A percentile compares a stretch with the other conserved stretches of the same genome.
Conservation (phyloP, 2,113 vertebrate species). For the Cebidichthys violaceus region DNA sequence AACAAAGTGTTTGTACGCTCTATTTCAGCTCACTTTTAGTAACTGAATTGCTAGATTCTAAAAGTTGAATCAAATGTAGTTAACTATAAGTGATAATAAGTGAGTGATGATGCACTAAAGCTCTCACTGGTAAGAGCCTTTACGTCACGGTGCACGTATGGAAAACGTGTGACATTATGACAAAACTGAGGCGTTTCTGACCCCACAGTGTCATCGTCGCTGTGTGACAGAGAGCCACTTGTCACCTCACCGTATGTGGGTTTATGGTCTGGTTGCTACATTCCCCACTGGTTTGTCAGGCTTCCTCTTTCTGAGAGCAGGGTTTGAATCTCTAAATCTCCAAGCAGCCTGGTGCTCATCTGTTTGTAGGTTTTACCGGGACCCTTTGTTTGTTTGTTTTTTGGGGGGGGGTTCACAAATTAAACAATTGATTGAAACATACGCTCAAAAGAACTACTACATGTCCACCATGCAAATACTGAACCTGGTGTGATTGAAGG, state of each 20-base stretch:
- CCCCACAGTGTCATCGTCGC: slow-evolving; percentile 31
- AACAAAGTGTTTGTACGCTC: background rate
- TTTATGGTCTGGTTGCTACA: slow-evolving; percentile 82
- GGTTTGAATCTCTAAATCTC: background rate
- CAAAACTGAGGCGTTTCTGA: slow-evolving; percentile 23
- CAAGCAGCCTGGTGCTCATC: slow-evolving; percentile 1
- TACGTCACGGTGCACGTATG: background rate
- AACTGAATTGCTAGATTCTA: background rate
- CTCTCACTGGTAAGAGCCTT: background rate
- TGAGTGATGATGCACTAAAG: background rate
- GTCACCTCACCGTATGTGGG: slow-evolving; percentile 71
- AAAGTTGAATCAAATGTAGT: background rate
- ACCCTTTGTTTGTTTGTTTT: slow-evolving; percentile 20
- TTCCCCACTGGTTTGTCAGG: slow-evolving; percentile 78
- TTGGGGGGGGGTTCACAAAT: background rate
- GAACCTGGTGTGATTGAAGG: background rate
- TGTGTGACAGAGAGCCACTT: slow-evolving; percentile 71
- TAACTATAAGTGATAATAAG: no score
- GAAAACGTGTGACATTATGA: background rate
- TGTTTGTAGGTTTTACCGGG: slow-evolving; percentile 34
- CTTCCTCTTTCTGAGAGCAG: slow-evolving; percentile 52
- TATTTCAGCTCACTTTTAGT: background rate
- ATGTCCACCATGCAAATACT: slow-evolving; percentile 17
- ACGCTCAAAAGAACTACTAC: slow-evolving; percentile 5
- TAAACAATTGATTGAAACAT: background rate